Base-by-base conservation (phyloP, 2,888 invertebrate species). In the Diaperis boleti region DNA sequence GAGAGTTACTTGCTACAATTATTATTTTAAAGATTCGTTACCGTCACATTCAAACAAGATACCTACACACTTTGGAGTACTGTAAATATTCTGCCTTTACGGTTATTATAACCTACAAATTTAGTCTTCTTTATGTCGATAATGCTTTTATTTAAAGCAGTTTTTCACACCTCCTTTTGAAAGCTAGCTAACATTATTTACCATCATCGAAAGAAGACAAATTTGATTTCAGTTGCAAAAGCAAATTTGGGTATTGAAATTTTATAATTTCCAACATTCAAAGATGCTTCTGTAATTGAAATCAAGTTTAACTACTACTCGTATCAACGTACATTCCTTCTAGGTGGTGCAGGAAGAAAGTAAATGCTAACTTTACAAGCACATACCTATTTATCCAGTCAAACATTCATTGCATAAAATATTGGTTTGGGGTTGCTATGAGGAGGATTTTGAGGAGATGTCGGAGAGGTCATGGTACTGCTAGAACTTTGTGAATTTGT, bases 371-470 rank as follows among this genome's bases (percentile, higher is more conserved):
- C 72, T 66, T 55, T 73, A 37, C n/a, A n/a, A n/a, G 75, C 71
- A 31, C 64, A 72, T 75, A 84, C 84, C 85, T 86, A 86, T 83
- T 86, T 85, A 78, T 87, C 85, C 77, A 85, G 87, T 92, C 90
- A 93, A 83, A 93, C 92, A 77, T 93, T 93, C 93, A 93, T 92
- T 39, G 92, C 92, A 77, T 93, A 93, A 79, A 91, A 92, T 26
- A 92, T 84, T 31, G 90, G 88, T 68, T 82, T 82, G 45, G 66
- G 81, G 59, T 47, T 45, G 8, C 10, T 14, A 10, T 37, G 82
- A 60, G 83, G 84, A 0, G 85, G 84, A 13, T 85, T 83, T 64
- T 85, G 85, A 17, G 84, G 78, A 1, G 84, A 78, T 15, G 81
- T 82, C 15, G 83, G 82, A 2, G 84, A 83, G 47, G 83, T 81